Evolutionary conservation across 2,888 invertebrate genomes (phyloP).

Genomic region (Spilosoma lubricipeda): DNA sequence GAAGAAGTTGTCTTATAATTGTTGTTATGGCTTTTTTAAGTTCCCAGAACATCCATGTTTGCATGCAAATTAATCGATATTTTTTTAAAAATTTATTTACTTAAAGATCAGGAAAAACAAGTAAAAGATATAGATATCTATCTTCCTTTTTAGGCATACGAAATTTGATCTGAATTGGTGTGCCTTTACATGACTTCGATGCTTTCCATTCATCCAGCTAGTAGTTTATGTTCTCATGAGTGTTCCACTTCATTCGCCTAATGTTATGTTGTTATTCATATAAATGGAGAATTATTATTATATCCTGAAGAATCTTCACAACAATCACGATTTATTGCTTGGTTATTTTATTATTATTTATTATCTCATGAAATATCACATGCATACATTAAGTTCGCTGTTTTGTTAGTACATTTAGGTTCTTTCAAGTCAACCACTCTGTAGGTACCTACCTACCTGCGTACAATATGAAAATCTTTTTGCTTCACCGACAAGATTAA

Average conservation of each 20-base stretch:
- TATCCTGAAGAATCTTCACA: conserved; percentile 37
- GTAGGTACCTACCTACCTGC: conserved; percentile 1
- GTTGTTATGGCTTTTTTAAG: conserved; percentile 18
- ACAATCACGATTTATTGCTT: conserved; percentile 39
- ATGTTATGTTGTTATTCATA: conserved; percentile 34
- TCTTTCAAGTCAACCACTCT: conserved; percentile 30
- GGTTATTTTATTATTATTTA: conserved; percentile 35
- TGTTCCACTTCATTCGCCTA: conserved; percentile 32
- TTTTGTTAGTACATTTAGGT: conserved; percentile 9
- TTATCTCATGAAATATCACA: conserved; percentile 24
- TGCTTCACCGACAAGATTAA: conserved; percentile 35
- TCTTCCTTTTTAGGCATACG: conserved; percentile 3
- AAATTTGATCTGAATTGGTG: conserved; percentile 20
- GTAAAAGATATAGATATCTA: not conserved
- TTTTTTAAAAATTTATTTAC: not conserved
- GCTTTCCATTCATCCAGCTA: conserved; percentile 16
- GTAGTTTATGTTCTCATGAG: conserved; percentile 31
- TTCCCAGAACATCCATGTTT: not conserved
- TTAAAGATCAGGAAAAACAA: not conserved
- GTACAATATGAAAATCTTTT: conserved; percentile 26
- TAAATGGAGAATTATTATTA: conserved; percentile 27
- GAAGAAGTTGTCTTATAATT: conserved; percentile 40
- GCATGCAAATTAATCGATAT: not conserved
- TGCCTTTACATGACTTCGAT: conserved; percentile 12
- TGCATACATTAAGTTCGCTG: conserved; percentile 18